Conservation (phyloP, 2,797 vertebrate genomes). For the Typhlichthys subterraneus region DNA sequence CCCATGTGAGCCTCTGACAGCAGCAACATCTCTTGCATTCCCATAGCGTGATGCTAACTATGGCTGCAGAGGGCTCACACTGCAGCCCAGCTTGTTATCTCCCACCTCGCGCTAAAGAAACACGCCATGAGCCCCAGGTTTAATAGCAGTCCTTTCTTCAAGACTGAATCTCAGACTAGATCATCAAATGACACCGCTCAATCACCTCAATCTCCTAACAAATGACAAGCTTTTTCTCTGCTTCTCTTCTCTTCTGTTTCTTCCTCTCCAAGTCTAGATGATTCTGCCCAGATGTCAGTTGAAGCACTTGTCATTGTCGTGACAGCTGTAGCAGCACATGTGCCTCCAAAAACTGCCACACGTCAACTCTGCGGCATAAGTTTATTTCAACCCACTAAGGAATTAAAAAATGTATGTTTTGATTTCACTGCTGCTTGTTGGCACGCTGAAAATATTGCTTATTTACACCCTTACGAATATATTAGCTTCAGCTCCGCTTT, state of each 20-base stretch:
- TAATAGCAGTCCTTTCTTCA: constrained; percentile 21
- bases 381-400: constrained; percentile 51
- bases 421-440: no score
- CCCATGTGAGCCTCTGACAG: constrained; percentile 76
- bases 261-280: constrained; percentile 39
- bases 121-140: constrained; percentile 22
- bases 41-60: constrained; percentile 73
- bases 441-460: not conserved
- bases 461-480: constrained; percentile 23
- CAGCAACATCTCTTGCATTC: constrained; percentile 74
- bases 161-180: constrained; percentile 39
- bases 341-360: constrained; percentile 35
- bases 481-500: constrained; percentile 48
- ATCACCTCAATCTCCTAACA: no score
- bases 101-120: constrained; percentile 2
- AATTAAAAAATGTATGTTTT: constrained; percentile 16
- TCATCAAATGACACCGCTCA: constrained; percentile 49
- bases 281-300: constrained; percentile 72
- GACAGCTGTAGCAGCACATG: constrained; percentile 71
- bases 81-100: constrained; percentile 63
- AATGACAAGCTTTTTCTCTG: constrained; percentile 24
- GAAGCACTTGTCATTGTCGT: constrained; percentile 66
- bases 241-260: constrained; percentile 6
- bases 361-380: constrained; percentile 34
- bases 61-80: constrained; percentile 59